These are phyloP conservation scores for Brienomyrus brachyistius DNA, from an alignment of 2,113 vertebrate species.

Conservation along the genomic window DNA sequence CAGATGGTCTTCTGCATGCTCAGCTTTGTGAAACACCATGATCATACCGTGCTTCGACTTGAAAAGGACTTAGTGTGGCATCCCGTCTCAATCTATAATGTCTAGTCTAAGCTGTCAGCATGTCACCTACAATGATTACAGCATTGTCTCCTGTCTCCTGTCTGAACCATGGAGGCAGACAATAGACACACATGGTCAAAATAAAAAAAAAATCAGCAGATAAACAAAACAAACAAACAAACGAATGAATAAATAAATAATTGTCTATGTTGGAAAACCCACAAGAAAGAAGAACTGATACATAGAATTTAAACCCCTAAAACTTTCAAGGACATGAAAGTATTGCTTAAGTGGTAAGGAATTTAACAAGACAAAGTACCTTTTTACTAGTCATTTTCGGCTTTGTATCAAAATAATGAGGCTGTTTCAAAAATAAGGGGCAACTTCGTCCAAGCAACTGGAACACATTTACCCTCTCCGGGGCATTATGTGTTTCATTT, in stretches of 20 bases:
- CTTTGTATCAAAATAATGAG: slow-evolving; percentile 30
- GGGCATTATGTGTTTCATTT: slow-evolving; percentile 12
- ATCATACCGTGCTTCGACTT: neutral
- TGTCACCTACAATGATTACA: neutral
- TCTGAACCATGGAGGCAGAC: neutral
- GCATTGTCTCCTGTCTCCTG: neutral
- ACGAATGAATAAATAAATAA: neutral
- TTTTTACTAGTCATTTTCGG: slow-evolving; percentile 25
- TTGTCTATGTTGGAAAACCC: neutral
- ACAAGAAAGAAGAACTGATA: neutral
- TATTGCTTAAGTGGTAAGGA: slow-evolving; percentile 23
- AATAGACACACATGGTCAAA: neutral
- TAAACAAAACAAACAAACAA: neutral
- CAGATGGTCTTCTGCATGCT: neutral
- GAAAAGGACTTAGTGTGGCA: neutral
- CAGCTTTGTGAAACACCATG: neutral
- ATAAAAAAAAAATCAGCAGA: neutral
- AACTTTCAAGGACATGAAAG: slow-evolving; percentile 16
- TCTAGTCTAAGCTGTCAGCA: neutral
- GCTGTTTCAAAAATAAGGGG: slow-evolving; percentile 20
- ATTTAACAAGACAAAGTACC: slow-evolving; percentile 29
- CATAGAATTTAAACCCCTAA: neutral
- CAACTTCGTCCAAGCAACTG: slow-evolving; percentile 25
- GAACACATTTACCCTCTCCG: slow-evolving; percentile 22
- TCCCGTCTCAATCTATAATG: neutral